phyloP scores from a whole-genome alignment of 2,113 vertebrate species.

The Phalacrocorax carbo region DNA sequence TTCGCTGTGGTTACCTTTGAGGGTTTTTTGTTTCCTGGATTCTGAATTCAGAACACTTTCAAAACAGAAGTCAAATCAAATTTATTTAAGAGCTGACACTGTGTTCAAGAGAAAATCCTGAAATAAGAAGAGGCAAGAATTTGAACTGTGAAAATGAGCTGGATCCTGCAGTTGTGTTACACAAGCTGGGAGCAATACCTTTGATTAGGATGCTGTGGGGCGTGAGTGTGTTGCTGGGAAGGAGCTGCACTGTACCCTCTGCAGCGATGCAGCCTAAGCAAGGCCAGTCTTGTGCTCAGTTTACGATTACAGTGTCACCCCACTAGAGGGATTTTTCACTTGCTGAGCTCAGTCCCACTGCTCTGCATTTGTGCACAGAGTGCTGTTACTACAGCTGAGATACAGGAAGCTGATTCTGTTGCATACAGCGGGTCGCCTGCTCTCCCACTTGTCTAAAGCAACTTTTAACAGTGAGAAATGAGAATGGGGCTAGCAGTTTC shows the following conservation, averaged over 20 bases:
- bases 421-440: accelerated
- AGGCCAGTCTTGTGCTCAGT: background rate
- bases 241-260: background rate
- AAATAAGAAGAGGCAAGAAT: background rate
- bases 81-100: background rate
- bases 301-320: background rate
- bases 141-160: background rate
- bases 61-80: background rate
- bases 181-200: background rate
- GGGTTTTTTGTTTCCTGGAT: background rate
- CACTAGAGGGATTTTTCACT: slow-evolving; percentile 46
- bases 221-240: background rate
- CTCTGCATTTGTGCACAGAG: background rate
- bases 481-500: background rate
- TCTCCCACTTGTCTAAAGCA: background rate
- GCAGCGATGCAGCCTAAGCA: background rate
- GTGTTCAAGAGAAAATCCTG: background rate
- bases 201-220: background rate
- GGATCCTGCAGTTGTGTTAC: background rate
- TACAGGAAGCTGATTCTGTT: background rate
- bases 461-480: background rate
- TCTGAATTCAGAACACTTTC: background rate
- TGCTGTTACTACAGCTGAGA: background rate
- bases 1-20: background rate
- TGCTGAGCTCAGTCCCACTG: background rate